Base-by-base conservation (phyloP, 2,797 vertebrate genomes). In the Rhinophrynus dorsalis region DNA sequence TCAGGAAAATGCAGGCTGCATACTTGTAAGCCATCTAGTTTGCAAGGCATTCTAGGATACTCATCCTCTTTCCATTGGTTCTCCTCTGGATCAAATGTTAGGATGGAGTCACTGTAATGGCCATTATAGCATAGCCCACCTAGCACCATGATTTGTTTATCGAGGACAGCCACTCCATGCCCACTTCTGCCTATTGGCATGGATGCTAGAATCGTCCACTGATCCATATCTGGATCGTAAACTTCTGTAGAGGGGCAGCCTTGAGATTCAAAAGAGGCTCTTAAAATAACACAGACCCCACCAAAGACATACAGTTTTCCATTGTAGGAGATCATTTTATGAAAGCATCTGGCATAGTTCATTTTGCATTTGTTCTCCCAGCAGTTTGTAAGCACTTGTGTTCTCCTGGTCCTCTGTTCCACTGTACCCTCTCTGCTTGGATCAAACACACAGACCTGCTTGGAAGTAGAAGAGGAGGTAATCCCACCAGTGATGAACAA, bases 21-120 rank as follows among this genome's bases (percentile, higher is more conserved):
- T 69, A 99, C 97, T 84, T 99, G 97, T 85, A 99, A 92, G 68
- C 97, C 97, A 77, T 99, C 97, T 83, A 99, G 92, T 88, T 99
- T 99, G 91, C 97, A 99, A 23, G 97, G 97, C 97, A 99, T 99
- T 80, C 97, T 91, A 37, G 97, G 97, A 85, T 96, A 98, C 84
- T 99, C 97, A 67, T 99, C 97, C 91, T 99, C 97, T 88, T 99
- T 99, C 97, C 97, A 99, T 84, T 98, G 98, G 90, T 99, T 99
- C 40, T 98, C 97, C 60, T 98, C 96, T 0, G 97, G 96, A 86
- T 99, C 96, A 67, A 98, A 99, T 57, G 96, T 98, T 68, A 99
- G 95, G 85, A 99, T 99, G 1, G 97, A 99, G 93, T 99, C 97
- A 67, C 96, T 98, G 87, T 99, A 99, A 86, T 99, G 97, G 77